Evolutionary conservation across 2,888 invertebrate species (phyloP).

Genomic region (Morpho achilles): DNA sequence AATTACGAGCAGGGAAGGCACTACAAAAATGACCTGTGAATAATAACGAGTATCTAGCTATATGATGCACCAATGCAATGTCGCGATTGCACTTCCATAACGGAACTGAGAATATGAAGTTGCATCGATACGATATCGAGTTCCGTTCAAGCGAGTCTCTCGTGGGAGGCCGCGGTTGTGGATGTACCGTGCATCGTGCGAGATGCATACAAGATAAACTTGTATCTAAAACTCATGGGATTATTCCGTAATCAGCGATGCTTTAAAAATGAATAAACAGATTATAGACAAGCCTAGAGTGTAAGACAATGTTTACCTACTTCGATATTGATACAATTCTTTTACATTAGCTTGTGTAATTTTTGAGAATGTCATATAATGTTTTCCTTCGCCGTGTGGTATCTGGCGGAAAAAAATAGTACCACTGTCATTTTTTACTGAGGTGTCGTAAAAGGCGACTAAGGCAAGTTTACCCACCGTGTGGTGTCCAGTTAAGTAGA

Average conservation of each 20-base stretch:
- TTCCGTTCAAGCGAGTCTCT: conserved; percentile 37
- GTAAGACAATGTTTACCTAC: too few species aligned
- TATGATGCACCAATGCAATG: conserved; percentile 13
- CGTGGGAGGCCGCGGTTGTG: conserved; percentile 45
- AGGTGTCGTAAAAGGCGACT: too few species aligned
- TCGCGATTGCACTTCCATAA: conserved; percentile 22
- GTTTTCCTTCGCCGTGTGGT: too few species aligned
- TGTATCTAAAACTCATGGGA: conserved; percentile 48
- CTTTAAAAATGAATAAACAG: conserved; percentile 28
- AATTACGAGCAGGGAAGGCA: background rate
- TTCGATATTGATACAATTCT: too few species aligned
- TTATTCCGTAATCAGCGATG: conserved; percentile 56
- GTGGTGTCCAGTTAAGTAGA: too few species aligned
- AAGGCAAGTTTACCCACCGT: too few species aligned
- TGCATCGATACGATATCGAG: conserved; percentile 36
- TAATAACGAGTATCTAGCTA: background rate
- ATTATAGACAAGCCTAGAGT: background rate
- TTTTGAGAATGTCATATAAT: too few species aligned
- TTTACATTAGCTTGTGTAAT: too few species aligned
- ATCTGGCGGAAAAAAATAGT: too few species aligned
- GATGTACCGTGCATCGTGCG: conserved; percentile 43
- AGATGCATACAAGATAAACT: conserved; percentile 64
- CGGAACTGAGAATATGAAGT: conserved; percentile 24
- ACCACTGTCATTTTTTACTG: too few species aligned
- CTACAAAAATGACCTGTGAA: background rate